A percentile compares a stretch with the other conserved stretches of the same genome.
Conservation (phyloP, 2,113 vertebrate species). For the Ailuropoda melanoleuca region DNA sequence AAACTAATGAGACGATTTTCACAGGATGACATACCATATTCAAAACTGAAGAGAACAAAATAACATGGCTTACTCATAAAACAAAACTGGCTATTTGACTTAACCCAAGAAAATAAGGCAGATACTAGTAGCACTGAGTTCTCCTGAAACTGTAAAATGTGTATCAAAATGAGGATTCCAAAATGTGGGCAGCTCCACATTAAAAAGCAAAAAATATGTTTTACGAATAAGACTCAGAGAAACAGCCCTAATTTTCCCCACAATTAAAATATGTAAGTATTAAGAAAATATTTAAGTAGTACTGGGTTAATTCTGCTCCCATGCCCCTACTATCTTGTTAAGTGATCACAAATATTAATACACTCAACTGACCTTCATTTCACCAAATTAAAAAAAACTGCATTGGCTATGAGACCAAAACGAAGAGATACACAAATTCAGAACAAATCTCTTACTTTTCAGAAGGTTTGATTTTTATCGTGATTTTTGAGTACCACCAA, state of each 20-base stretch:
- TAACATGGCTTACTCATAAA: neutral
- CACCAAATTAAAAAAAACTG: constrained; percentile 7
- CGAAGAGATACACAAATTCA: neutral
- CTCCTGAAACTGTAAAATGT: constrained; percentile 13
- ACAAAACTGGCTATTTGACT: constrained; percentile 15
- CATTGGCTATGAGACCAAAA: neutral
- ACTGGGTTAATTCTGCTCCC: neutral
- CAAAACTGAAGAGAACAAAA: constrained; percentile 44
- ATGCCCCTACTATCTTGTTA: neutral
- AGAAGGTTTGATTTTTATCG: constrained; percentile 44
- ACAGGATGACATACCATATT: constrained; percentile 42
- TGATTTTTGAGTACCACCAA: constrained; percentile 30
- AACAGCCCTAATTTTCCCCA: constrained; percentile 56
- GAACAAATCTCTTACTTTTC: constrained; percentile 6
- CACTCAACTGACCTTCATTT: neutral
- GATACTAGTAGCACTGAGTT: constrained; percentile 38
- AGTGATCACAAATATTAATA: neutral
- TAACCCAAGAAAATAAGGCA: constrained; percentile 68
- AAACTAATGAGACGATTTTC: constrained; percentile 43
- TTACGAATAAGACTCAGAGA: constrained; percentile 40
- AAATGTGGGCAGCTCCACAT: constrained; percentile 42
- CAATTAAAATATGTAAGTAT: neutral
- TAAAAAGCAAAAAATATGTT: constrained; percentile 60
- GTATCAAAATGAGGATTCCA: constrained; percentile 9
- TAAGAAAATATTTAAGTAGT: neutral